Base-by-base conservation (phyloP, 2,113 vertebrate genomes). In the Scolopax mira region DNA sequence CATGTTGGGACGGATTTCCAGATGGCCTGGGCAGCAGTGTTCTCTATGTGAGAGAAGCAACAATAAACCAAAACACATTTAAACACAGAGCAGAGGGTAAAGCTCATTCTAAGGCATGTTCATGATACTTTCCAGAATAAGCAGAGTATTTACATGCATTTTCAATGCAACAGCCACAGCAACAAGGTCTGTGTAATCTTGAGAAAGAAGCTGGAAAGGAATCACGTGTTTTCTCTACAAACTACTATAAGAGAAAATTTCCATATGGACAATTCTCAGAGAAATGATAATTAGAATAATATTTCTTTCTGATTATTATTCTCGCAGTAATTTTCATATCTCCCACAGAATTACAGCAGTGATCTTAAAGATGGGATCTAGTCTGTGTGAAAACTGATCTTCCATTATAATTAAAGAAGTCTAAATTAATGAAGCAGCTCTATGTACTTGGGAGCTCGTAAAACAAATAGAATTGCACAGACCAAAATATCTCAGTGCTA, bases 11-110 rank as follows among this genome's bases (percentile, higher is more conserved):
- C 11, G 99, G 98, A 88, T 98, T 99, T 95, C 99, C 99, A 35
- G 99, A 99, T 0, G 99, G 99, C 75, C 99, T 97, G 25, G 99
- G 99, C 13, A 99, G 98, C 94, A 99, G 98, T 0, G 99, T 99
- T 97, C 99, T 98, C 99, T 99, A 90, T 1, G 11, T 18, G 49
- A 66, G 41, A 78, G 69, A 93, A 88, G 44, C 19, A 83, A 91
- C 30, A 90, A 60, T 33, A 79, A 83, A 70, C 35, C 75, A 94
- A 5, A 31, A 22, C 3, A n/a, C 11, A 74, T 22, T 95, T 54
- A 93, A 90, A 61, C 51, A 79, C 22, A 88, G 69, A 58, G 27
- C 11, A 85, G 37, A 85, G 30, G 13, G 11, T 65, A 70, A 89
- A 33, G 24, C 21, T 79, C 33, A 44, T 54, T 70, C 2, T 22